These are phyloP conservation scores for Hippocampus kuda DNA, from an alignment of 2,797 vertebrate species.

Conservation along the genomic window DNA sequence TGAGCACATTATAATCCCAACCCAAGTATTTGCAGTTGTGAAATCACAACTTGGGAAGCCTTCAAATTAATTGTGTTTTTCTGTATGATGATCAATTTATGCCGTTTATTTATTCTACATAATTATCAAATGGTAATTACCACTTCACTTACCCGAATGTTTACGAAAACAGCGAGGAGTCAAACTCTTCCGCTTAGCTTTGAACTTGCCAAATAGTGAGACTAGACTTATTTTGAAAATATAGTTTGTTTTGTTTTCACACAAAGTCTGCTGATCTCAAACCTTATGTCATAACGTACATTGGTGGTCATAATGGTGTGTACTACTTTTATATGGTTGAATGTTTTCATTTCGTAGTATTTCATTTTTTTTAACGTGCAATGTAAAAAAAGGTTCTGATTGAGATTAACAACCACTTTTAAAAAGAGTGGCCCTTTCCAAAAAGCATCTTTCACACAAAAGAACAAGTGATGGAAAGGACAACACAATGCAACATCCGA, in stretches of 20 bases:
- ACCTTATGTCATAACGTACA: background rate
- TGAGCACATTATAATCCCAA: background rate
- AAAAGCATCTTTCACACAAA: background rate
- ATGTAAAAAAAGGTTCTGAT: background rate
- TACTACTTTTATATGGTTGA: background rate
- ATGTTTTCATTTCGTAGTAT: background rate
- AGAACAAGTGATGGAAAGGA: background rate
- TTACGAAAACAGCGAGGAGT: background rate
- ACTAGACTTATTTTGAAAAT: background rate
- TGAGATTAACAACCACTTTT: background rate
- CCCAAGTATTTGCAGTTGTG: background rate
- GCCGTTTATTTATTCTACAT: too few species aligned
- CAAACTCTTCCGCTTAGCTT: background rate
- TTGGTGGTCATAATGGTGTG: background rate
- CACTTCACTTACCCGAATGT: background rate
- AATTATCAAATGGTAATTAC: background rate
- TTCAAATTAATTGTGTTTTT: background rate
- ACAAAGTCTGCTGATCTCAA: background rate
- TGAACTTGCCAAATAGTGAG: conserved; percentile 1
- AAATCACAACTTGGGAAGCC: background rate
- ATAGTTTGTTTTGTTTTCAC: background rate
- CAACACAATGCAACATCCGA: background rate
- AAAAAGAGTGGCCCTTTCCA: background rate
- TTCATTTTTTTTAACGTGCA: background rate
- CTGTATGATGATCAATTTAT: background rate